Evolutionary conservation across 1,140 invertebrate species (phyloP), one percentile per base, ranked within the genome.

Genomic region (Drosophila sulfurigaster): DNA sequence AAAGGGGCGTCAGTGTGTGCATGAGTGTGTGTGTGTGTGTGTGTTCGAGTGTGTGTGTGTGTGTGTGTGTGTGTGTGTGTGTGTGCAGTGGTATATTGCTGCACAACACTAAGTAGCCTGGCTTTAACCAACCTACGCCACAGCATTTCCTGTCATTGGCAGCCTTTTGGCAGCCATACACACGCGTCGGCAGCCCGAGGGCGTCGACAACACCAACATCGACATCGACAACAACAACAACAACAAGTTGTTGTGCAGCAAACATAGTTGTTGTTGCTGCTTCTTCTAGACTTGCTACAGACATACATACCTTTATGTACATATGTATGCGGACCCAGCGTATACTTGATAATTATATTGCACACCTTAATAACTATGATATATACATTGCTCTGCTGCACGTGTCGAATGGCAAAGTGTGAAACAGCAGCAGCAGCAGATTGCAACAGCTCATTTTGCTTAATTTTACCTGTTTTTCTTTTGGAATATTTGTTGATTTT

Each of bases 81-180:
- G 77, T 46, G 56, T 35, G 35, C 25, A 20, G 20, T 45, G 13
- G 16, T 46, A 25, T 65, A 25, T 57, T 48, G 46, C 43, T 70
- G 60, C 58, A 48, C 65, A 51, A 60, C 54, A 78, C 63, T 80
- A 85, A 85, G 81, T 85, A 85, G 78, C 78, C 46, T 2, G 58
- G 56, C 62, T 65, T 60, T 65, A 73, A 49, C 64, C 78, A 60
- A 71, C 43, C 41, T 32, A 70, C 59, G 48, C 63, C 43, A 57
- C 63, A 74, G 69, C 66, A 58, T 77, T 69, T 85, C 32, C 66
- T 85, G 78, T 75, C 78, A 86, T 56, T 81, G 81, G 32, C 78
- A 82, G 79, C 51, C 57, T 65, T 72, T 62, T 54, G 45, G 45
- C 54, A 79, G 41, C 64, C 74, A 15, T 30, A 57, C 75, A 67